A percentile compares a stretch with the other conserved stretches of the same genome.
Evolutionary conservation across 2,797 vertebrate species (phyloP).

Genomic region (Eulemur albifrons): DNA sequence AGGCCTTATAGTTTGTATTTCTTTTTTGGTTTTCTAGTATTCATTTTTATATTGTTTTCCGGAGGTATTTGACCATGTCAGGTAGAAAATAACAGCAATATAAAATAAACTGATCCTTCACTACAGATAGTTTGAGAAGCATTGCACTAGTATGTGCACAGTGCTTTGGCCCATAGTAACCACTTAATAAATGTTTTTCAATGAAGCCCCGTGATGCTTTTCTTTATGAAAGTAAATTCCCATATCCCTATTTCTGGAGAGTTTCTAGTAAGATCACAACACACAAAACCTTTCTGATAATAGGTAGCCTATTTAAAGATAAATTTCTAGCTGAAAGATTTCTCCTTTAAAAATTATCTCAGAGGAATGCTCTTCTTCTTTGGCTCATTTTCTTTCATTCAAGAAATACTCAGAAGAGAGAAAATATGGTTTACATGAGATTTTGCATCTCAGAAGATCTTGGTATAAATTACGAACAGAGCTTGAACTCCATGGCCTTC

Average conservation of each 20-base stretch:
- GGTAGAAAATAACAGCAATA: constrained; percentile 22
- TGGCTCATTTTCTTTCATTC: constrained; percentile 67
- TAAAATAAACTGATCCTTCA: constrained; percentile 15
- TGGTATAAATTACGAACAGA: constrained; percentile 75
- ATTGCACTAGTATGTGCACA: background rate
- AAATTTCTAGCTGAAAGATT: constrained; percentile 50
- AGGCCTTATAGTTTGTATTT: background rate
- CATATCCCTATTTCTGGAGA: background rate
- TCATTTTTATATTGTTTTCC: constrained; percentile 24
- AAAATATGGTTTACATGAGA: constrained; percentile 75
- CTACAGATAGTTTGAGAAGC: background rate
- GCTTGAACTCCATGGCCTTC: constrained; percentile 71
- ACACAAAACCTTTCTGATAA: background rate
- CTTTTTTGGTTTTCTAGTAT: background rate
- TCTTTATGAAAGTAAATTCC: constrained; percentile 24
- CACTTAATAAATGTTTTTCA: constrained; percentile 22
- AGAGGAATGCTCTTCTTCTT: constrained; percentile 61
- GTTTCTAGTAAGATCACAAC: constrained; percentile 30
- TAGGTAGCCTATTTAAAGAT: constrained; percentile 21
- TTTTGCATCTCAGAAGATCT: constrained; percentile 65
- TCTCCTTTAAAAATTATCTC: constrained; percentile 37
- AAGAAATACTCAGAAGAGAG: constrained; percentile 73
- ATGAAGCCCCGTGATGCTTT: constrained; percentile 9
- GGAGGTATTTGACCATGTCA: background rate
- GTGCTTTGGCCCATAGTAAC: background rate